Evolutionary conservation across 2,888 invertebrate species (phyloP).

Genomic region (Lacanobia oleracea): DNA sequence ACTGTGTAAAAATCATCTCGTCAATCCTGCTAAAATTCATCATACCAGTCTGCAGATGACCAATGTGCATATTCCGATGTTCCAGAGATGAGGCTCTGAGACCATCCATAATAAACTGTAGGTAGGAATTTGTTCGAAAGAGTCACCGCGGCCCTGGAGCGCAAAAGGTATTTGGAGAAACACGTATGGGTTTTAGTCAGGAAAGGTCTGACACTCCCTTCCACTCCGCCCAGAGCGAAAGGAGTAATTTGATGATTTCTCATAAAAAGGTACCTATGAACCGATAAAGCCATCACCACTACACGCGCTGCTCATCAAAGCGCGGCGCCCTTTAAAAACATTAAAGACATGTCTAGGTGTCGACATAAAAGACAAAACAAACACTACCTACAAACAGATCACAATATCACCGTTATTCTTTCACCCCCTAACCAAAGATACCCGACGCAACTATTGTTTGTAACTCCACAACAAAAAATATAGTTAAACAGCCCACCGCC

Average conservation of each 20-base stretch:
- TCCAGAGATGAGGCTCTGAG: neutral
- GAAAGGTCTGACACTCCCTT: no score
- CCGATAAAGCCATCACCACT: conserved; percentile 19
- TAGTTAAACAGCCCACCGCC: conserved; percentile 77
- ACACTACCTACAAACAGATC: conserved; percentile 47
- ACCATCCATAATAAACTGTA: conserved; percentile 7
- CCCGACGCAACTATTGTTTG: conserved; percentile 70
- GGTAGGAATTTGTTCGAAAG: neutral
- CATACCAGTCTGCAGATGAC: neutral
- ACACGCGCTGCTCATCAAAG: conserved; percentile 34
- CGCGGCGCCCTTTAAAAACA: conserved; percentile 23
- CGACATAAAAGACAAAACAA: conserved; percentile 35
- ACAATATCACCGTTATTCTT: conserved; percentile 72
- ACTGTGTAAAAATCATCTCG: no score
- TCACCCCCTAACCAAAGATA: conserved; percentile 56
- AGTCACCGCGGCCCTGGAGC: no score
- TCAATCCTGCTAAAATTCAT: neutral
- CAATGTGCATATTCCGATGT: neutral
- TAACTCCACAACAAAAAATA: conserved; percentile 73
- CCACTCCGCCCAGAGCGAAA: no score
- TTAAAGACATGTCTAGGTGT: conserved; percentile 21
- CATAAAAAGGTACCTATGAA: neutral
- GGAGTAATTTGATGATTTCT: no score
- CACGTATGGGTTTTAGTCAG: no score
- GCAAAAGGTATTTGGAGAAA: no score